Evolutionary conservation across 1,140 invertebrate genomes (phyloP), one percentile per base, ranked within the genome.

Genomic region (Aporrectodea caliginosa): DNA sequence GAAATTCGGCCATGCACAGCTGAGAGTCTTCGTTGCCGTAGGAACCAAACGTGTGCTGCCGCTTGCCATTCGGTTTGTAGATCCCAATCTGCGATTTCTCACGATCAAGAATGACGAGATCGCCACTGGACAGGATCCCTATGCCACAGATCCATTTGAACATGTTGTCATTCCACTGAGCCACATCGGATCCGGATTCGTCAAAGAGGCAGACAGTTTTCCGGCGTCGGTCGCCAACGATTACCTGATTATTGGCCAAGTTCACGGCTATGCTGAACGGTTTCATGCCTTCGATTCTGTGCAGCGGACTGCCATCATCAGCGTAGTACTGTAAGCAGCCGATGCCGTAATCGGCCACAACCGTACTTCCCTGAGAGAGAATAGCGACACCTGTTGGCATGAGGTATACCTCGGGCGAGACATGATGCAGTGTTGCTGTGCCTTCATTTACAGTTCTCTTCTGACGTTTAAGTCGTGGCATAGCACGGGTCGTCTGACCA

Each of bases 1-100:
- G 68, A 76, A 81, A 81, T 30, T 81, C 80, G 6, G 76, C 80
- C 80, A 81, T 81, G 70, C 72, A 73, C 35, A 81, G 35, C 43
- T 81, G 80, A 14, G 34, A 72, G 69, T 77, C 80, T 27, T 72
- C 29, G 27, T 34, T 29, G 2, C 80, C 80, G 34, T 68, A 78
- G 30, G 80, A 81, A 27, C 80, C 80, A 74, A 81, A 81, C 69
- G 79, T 76, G 16, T 33, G 32, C n/a, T 78, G 27, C 70, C 29
- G 14, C 35, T 78, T 43, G 70, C 80, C 80, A 22, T 32, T 33
- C 14, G n/a, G 12, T 16, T 75, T 74, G 77, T 72, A 78, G 12
- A 81, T 73, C 14, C n/a, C n/a, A 2, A 81, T 70, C 70, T 78
- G 69, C 12, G 32, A 81, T 14, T 71, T 27, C 27, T 77, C 71